phyloP scores from a whole-genome alignment of 2,113 vertebrate genomes.

The Rattus rattus region DNA sequence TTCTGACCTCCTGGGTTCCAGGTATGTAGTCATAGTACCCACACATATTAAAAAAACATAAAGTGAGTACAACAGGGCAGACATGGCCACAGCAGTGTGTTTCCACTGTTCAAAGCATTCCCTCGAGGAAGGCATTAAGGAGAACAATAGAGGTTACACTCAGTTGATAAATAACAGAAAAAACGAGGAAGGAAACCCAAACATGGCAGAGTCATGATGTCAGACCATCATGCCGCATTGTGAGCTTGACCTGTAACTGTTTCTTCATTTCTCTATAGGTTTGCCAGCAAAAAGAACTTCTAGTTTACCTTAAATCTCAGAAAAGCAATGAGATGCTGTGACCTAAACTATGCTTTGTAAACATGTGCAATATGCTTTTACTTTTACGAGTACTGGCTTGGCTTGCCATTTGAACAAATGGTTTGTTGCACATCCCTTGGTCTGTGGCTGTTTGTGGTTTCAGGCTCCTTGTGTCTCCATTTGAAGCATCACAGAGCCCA shows the following conservation, averaged over 20 bases:
- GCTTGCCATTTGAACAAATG: background rate
- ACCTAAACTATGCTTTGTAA: background rate
- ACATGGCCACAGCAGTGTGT: background rate
- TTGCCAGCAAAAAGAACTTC: background rate
- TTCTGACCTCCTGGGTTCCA: background rate
- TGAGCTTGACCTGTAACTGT: background rate
- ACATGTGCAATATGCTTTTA: background rate
- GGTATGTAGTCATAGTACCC: background rate
- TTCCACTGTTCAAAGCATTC: background rate
- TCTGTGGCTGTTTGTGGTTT: background rate
- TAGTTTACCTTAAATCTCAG: background rate
- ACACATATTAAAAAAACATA: background rate
- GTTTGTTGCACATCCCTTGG: background rate
- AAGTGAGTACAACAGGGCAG: background rate
- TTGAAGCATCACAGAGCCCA: background rate
- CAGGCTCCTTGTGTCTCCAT: background rate
- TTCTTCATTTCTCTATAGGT: background rate
- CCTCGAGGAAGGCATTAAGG: background rate
- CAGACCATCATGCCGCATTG: fast-evolving
- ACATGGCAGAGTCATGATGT: too few species aligned
- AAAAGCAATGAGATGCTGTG: background rate
- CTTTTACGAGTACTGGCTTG: background rate
- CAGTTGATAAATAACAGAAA: background rate
- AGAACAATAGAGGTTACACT: background rate
- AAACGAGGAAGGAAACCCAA: background rate